Evolutionary conservation across 2,797 vertebrate species (phyloP), one percentile per base, ranked within the genome.

Genomic region (Tachyglossus aculeatus): DNA sequence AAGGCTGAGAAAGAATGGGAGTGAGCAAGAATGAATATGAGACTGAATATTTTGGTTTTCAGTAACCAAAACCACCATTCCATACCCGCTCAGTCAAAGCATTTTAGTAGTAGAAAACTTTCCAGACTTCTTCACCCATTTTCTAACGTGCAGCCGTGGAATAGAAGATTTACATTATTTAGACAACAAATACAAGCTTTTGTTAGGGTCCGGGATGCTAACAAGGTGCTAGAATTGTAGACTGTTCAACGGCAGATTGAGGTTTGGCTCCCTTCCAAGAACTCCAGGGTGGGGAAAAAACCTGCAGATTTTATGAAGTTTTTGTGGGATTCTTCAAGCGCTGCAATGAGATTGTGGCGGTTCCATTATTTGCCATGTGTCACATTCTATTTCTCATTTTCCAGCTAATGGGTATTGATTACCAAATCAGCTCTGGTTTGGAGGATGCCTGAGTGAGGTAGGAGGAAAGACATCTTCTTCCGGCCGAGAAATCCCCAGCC

Each of bases 381-480:
- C 56, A 58, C 59, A 51, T 57, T 75, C 40, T 74, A 37, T 81
- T 82, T 83, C 43, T 0, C 0, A 48, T 0, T 11, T 36, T 86
- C 86, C 67, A 68, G 70, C 62, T 80, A 73, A 50, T 74, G 60
- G 43, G 3, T 62, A 75, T 60, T 84, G 80, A 80, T 58, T 86
- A 82, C 76, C 79, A 88, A 73, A 81, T 88, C 71, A 88, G 54
- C 66, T 88, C 68, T 89, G 70, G 71, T 80, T 58, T 86, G 82
- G 60, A 71, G 69, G 81, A 86, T 81, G 21, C 53, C 44, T 40
- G 22, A 59, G 68, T 73, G 80, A 78, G 75, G 82, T 59, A 59
- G 62, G 34, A 75, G 66, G 75, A 80, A 54, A 48, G n/a, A 12
- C 43, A 60, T 60, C n/a, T n/a, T n/a, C n/a, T n/a, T n/a, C n/a